Conservation (phyloP, 1,140 invertebrate species). For the Tribolium madens region DNA sequence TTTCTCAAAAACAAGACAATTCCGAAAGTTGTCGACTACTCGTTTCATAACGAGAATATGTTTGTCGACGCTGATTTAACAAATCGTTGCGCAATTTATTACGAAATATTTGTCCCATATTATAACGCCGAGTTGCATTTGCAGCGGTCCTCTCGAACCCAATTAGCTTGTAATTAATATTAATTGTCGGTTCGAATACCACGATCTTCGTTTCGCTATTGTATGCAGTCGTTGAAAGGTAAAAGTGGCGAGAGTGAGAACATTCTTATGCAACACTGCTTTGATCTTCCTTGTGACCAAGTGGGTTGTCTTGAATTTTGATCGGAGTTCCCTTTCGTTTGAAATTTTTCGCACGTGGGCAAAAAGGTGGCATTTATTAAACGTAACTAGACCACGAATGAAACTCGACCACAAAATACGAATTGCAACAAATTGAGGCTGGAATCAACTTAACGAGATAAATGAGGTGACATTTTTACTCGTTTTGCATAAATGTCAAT, state of each 20-base stretch:
- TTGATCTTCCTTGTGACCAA: conserved; percentile 26
- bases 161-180: background rate
- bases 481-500: background rate
- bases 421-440: too few relatives aligned
- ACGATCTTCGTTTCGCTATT: background rate
- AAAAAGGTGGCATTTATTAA: conserved; percentile 16
- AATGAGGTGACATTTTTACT: too few relatives aligned
- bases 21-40: background rate
- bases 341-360: conserved; percentile 29
- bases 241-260: conserved; percentile 29
- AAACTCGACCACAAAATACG: background rate
- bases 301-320: conserved; percentile 11
- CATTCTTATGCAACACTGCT: conserved; percentile 19
- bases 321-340: conserved; percentile 24
- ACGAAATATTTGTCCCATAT: conserved; percentile 43
- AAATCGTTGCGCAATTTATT: conserved; percentile 27
- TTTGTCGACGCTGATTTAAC: background rate
- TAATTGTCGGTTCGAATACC: background rate
- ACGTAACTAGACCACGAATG: conserved; percentile 12
- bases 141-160: background rate
- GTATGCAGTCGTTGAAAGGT: conserved; percentile 31
- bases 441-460: background rate
- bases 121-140: background rate
- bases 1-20: background rate
- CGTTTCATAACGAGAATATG: conserved; percentile 28